Conservation (phyloP, 2,888 invertebrate genomes). For the Agriopis aurantiaria region DNA sequence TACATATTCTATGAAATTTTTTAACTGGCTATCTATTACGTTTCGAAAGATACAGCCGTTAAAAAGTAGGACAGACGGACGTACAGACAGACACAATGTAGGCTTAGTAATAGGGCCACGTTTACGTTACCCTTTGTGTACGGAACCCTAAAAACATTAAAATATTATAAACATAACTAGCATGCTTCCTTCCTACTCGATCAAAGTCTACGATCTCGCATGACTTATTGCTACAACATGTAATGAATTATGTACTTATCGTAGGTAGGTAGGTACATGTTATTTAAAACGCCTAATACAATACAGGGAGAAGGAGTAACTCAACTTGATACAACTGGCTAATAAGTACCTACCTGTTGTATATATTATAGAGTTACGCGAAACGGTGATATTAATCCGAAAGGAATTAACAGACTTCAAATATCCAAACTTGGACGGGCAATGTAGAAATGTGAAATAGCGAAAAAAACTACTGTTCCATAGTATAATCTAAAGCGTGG, state of each 20-base stretch:
- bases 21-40: too few species aligned
- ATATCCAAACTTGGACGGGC: neutral
- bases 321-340: constrained; percentile 2
- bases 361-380: neutral
- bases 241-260: constrained; percentile 21
- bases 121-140: too few species aligned
- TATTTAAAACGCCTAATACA: constrained; percentile 17
- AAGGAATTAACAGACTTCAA: too few species aligned
- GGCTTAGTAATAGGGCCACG: too few species aligned
- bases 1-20: too few species aligned
- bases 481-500: too few species aligned
- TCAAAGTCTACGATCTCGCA: constrained; percentile 24
- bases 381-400: too few species aligned
- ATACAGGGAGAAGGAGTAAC: constrained; percentile 8
- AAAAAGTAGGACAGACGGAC: too few species aligned
- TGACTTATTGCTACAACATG: constrained; percentile 26
- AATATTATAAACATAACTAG: neutral
- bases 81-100: too few species aligned
- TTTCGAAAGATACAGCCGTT: too few species aligned
- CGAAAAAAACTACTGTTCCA: neutral
- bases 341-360: neutral
- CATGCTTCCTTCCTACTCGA: constrained; percentile 28
- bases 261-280: constrained; percentile 4
- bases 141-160: neutral
- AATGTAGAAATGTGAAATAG: neutral